A percentile compares a stretch with the other conserved stretches of the same genome.
Evolutionary conservation across 2,888 invertebrate genomes (phyloP).

Genomic region (Danaus chrysippus): DNA sequence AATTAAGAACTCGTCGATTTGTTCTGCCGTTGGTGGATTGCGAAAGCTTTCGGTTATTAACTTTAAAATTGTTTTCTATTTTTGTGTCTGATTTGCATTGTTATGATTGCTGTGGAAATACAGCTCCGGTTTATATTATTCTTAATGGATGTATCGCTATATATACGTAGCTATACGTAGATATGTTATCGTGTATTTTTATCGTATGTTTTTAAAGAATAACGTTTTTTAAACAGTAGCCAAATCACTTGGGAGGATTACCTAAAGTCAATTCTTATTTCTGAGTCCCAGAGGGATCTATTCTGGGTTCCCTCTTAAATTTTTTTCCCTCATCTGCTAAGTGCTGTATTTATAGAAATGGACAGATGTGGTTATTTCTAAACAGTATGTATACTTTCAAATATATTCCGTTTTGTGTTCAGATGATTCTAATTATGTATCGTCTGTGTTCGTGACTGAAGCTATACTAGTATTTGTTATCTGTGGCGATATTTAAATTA

Average conservation of each 20-base stretch:
- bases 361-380: constrained; percentile 57
- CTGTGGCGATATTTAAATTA: background rate
- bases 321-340: constrained; percentile 35
- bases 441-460: background rate
- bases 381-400: constrained; percentile 46
- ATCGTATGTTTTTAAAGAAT: constrained; percentile 8
- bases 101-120: background rate
- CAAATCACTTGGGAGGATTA: constrained; percentile 41
- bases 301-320: constrained; percentile 64
- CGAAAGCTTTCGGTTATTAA: constrained; percentile 29
- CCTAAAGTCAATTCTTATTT: constrained; percentile 57
- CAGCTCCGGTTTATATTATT: too few relatives aligned
- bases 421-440: constrained; percentile 24
- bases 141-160: too few relatives aligned
- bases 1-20: constrained; percentile 56
- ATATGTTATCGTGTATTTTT: background rate
- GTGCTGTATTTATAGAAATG: constrained; percentile 73
- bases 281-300: constrained; percentile 75
- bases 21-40: constrained; percentile 31
- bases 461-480: background rate
- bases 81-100: constrained; percentile 14
- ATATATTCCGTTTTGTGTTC: constrained; percentile 15
- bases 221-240: constrained; percentile 23
- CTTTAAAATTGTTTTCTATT: constrained; percentile 21
- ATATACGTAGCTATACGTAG: background rate